phyloP scores from a whole-genome alignment of 2,888 invertebrate species.

The Synanthedon myopaeformis region DNA sequence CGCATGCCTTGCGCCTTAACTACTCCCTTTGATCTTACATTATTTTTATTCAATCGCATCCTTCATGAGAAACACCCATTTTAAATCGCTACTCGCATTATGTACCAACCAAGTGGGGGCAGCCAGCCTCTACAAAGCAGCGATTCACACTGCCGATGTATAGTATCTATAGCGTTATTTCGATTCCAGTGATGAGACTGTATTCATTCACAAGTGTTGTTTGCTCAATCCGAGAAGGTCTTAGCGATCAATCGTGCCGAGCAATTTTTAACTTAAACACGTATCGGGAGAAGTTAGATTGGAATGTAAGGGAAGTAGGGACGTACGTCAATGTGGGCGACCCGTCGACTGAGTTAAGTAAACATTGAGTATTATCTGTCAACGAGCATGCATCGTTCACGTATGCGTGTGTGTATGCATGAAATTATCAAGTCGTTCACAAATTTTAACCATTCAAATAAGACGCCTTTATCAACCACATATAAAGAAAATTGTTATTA shows the following conservation, averaged over 20 bases:
- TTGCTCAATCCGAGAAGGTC: constrained; percentile 34
- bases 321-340: constrained; percentile 39
- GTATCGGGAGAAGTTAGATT: constrained; percentile 28
- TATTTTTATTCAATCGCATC: neutral
- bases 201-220: constrained; percentile 62
- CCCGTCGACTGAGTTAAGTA: constrained; percentile 66
- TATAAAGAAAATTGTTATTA: neutral
- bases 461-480: neutral
- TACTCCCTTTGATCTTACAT: constrained; percentile 13
- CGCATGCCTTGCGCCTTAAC: constrained; percentile 43
- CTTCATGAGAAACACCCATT: too few species aligned
- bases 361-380: constrained; percentile 69
- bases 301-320: constrained; percentile 16
- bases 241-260: constrained; percentile 27
- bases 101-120: neutral
- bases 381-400: constrained; percentile 56
- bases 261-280: constrained; percentile 45
- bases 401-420: constrained; percentile 38
- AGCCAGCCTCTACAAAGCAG: constrained; percentile 20
- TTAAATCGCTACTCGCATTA: too few species aligned
- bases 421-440: constrained; percentile 55
- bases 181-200: constrained; percentile 61
- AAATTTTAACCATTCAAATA: constrained; percentile 18
- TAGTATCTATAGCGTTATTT: constrained; percentile 41
- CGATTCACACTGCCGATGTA: constrained; percentile 26